These are phyloP conservation scores for Aleiodes alternator DNA, from an alignment of 2,888 invertebrate species.

Conservation along the genomic window DNA sequence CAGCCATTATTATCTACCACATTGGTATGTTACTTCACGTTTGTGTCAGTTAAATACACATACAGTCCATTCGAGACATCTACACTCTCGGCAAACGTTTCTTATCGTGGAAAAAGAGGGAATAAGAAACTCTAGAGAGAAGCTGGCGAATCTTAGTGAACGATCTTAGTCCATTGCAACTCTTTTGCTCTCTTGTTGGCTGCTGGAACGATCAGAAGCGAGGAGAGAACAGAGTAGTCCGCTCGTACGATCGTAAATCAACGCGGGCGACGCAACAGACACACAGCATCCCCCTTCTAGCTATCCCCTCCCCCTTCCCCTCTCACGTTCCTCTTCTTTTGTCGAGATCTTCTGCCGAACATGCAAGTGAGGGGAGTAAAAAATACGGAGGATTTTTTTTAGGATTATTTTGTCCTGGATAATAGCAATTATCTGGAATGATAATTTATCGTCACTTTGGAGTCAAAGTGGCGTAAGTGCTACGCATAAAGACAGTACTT, in stretches of 20 bases:
- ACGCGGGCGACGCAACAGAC: conserved; percentile 51
- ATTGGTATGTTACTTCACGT: conserved; percentile 51
- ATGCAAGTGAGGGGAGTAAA: background rate
- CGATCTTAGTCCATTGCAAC: conserved; percentile 44
- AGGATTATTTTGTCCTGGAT: too few species aligned
- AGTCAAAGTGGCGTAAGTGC: too few species aligned
- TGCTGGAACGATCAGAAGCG: conserved; percentile 10
- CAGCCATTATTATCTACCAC: conserved; percentile 60
- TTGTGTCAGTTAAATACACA: conserved; percentile 42
- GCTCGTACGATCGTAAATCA: conserved; percentile 55
- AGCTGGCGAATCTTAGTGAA: conserved; percentile 48
- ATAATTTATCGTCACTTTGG: too few species aligned
- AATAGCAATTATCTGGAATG: too few species aligned
- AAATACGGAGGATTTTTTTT: too few species aligned
- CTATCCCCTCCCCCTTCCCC: background rate
- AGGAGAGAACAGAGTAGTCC: conserved; percentile 43
- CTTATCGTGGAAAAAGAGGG: background rate
- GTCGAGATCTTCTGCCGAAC: background rate
- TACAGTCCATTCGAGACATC: too few species aligned
- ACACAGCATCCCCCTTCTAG: conserved; percentile 38
- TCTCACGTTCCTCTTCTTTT: background rate
- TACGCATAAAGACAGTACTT: too few species aligned
- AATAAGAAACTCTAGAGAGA: background rate
- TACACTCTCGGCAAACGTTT: background rate
- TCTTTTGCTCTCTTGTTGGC: conserved; percentile 17